phyloP scores from a whole-genome alignment of 2,797 vertebrate genomes.

The Mormyrops boulengeri region DNA sequence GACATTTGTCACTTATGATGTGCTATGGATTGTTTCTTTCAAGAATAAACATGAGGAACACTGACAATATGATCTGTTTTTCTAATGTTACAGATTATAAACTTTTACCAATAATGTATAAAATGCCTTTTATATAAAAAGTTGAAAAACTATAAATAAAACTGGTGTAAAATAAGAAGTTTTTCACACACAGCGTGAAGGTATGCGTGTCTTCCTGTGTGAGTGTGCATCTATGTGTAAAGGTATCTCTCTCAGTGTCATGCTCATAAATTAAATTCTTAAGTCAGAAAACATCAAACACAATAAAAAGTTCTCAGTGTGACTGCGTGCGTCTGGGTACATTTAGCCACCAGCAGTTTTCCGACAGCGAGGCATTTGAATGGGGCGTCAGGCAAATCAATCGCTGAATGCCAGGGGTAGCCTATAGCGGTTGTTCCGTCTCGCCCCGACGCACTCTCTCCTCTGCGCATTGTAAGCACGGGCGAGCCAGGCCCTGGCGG shows the following conservation, averaged over 20 bases:
- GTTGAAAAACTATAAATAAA: constrained; percentile 60
- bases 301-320: constrained; percentile 46
- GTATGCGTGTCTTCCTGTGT: constrained; percentile 38
- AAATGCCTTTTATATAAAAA: constrained; percentile 61
- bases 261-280: constrained; percentile 65
- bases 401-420: constrained; percentile 48
- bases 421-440: constrained; percentile 47
- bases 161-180: constrained; percentile 49
- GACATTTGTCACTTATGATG: constrained; percentile 53
- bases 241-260: constrained; percentile 49
- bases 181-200: constrained; percentile 31
- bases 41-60: constrained; percentile 54
- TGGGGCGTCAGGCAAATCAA: constrained; percentile 47
- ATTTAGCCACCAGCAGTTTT: constrained; percentile 49
- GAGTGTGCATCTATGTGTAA: constrained; percentile 43
- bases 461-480: constrained; percentile 48
- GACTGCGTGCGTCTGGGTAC: constrained; percentile 51
- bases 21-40: constrained; percentile 53
- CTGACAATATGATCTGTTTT: constrained; percentile 54
- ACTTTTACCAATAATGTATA: constrained; percentile 48
- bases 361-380: constrained; percentile 52
- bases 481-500: constrained; percentile 56
- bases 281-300: constrained; percentile 63
- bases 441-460: constrained; percentile 24
- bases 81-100: constrained; percentile 48